Evolutionary conservation across 2,888 invertebrate genomes (phyloP).

Genomic region (Coenonympha arcania): DNA sequence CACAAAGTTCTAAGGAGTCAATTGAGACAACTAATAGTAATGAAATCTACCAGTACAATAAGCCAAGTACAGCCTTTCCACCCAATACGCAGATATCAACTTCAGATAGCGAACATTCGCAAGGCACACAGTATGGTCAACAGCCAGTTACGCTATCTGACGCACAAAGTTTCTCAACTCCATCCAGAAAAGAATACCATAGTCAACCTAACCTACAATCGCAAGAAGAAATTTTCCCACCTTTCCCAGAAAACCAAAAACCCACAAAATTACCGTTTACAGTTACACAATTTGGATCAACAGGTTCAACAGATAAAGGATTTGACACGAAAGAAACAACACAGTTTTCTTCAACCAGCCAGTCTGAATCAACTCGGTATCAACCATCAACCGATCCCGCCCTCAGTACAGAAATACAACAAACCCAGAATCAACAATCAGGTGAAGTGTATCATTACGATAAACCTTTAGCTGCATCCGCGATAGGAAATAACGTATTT

Average conservation of each 20-base stretch:
- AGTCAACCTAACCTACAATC: background rate
- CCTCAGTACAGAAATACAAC: background rate
- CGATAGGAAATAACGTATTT: background rate
- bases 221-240: background rate
- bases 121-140: background rate
- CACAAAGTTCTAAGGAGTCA: background rate
- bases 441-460: constrained; percentile 24
- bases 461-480: constrained; percentile 19
- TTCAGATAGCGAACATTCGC: background rate
- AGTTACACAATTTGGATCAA: background rate
- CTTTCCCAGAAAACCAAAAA: background rate
- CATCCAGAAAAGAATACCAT: background rate
- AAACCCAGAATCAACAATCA: background rate
- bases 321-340: background rate
- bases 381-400: background rate
- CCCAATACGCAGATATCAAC: no score
- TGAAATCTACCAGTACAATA: background rate
- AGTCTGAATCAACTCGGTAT: background rate
- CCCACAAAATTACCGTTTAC: background rate
- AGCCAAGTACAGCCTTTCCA: background rate
- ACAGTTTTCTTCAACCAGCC: background rate
- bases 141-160: background rate
- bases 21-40: background rate
- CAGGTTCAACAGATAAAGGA: background rate
- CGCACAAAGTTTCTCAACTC: background rate